Conservation (phyloP, 2,797 vertebrate genomes). For the Rhinogobio ventralis region DNA sequence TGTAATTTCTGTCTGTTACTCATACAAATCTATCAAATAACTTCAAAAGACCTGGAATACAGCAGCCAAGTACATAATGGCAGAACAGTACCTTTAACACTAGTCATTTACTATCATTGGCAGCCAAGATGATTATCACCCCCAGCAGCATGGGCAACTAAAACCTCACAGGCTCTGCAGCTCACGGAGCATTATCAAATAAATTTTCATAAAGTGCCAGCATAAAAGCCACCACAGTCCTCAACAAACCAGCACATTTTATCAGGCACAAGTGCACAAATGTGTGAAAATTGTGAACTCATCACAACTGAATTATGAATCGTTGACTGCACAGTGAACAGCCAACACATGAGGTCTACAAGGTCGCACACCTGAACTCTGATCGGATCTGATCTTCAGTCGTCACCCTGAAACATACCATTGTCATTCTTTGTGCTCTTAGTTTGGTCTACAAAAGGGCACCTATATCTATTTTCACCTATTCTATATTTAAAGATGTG, state of each 20-base stretch:
- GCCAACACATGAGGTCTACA: not conserved
- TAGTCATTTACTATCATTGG: slow-evolving; percentile 19
- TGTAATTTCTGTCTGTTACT: not conserved
- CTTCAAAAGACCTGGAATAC: not conserved
- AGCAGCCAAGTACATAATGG: not conserved
- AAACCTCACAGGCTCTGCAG: not conserved
- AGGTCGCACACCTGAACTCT: not conserved
- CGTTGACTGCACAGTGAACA: slow-evolving; percentile 38
- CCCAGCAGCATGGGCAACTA: slow-evolving; percentile 11
- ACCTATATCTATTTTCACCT: too few relatives aligned
- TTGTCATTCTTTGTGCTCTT: not conserved
- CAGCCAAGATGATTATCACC: slow-evolving; percentile 22
- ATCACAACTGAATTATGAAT: slow-evolving; percentile 50
- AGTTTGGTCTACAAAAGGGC: not conserved
- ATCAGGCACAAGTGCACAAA: slow-evolving; percentile 19
- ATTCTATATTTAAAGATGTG: too few relatives aligned
- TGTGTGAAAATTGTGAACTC: slow-evolving; percentile 23
- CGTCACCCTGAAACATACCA: not conserved
- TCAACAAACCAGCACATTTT: not conserved
- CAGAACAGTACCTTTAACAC: not conserved
- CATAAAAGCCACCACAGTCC: slow-evolving; percentile 2
- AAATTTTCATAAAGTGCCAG: slow-evolving; percentile 19
- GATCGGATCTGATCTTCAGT: not conserved
- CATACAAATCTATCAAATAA: not conserved
- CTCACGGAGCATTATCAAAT: not conserved